These are phyloP conservation scores for Clarias macrocephalus DNA, from an alignment of 2,113 vertebrate species.

Conservation along the genomic window DNA sequence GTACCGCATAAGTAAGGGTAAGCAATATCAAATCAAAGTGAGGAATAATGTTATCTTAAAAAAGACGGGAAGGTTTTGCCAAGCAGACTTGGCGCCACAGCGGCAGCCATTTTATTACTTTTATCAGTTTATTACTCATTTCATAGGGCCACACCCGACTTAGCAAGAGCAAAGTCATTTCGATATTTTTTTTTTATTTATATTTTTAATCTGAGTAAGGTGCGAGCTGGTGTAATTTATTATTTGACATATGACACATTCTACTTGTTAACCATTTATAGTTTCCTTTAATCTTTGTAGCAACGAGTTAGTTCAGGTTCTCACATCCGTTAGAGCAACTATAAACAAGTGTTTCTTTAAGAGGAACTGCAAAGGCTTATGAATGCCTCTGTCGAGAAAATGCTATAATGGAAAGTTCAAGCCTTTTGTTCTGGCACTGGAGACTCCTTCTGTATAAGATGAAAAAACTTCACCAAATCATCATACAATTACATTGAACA, in stretches of 20 bases:
- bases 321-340: background rate
- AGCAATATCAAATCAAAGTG: background rate
- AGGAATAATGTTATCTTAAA: background rate
- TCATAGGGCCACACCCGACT: background rate
- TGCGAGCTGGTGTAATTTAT: too few relatives aligned
- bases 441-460: too few relatives aligned
- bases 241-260: background rate
- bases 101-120: background rate
- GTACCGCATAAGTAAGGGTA: background rate
- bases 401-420: too few relatives aligned
- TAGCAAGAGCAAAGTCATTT: background rate
- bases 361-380: too few relatives aligned
- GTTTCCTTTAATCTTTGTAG: background rate
- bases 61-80: background rate
- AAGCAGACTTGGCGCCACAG: background rate
- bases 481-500: background rate
- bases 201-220: background rate
- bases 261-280: background rate
- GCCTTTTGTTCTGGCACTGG: too few relatives aligned
- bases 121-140: background rate
- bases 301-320: background rate
- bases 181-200: too few relatives aligned
- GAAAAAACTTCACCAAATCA: too few relatives aligned
- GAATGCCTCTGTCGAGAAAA: too few relatives aligned
- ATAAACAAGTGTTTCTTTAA: too few relatives aligned